Evolutionary conservation across 1,140 invertebrate species (phyloP).

Genomic region (Periplaneta americana): DNA sequence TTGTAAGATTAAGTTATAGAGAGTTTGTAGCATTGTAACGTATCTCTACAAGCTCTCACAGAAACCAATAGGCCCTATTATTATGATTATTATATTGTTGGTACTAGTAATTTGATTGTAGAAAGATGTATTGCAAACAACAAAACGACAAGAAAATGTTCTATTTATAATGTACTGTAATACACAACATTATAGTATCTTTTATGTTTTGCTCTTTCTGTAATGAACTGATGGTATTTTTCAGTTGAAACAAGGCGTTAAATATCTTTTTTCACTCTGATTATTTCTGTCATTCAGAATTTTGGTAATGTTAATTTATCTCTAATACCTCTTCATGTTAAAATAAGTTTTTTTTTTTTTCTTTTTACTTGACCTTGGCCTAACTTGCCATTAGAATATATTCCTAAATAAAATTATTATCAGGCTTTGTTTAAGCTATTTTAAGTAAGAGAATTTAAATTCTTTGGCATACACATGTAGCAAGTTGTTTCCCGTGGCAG

Average conservation of each 20-base stretch:
- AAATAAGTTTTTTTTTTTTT: neutral
- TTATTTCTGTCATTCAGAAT: neutral
- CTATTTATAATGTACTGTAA: neutral
- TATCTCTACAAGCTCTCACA: neutral
- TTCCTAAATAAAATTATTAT: neutral
- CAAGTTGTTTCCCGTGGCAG: neutral
- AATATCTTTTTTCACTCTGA: neutral
- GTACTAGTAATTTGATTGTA: neutral
- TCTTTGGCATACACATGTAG: neutral
- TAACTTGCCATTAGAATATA: neutral
- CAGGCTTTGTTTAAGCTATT: neutral
- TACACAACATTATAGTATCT: neutral
- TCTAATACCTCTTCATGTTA: neutral
- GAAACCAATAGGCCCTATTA: neutral
- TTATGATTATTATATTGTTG: neutral
- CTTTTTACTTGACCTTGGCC: neutral
- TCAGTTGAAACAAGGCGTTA: neutral
- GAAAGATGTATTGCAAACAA: neutral
- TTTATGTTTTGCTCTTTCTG: neutral
- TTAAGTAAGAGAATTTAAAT: neutral
- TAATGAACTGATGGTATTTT: neutral
- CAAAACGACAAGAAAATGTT: neutral
- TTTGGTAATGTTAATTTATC: neutral
- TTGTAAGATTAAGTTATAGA: neutral
- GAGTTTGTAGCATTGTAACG: neutral